Conservation (phyloP, 2,888 invertebrate species). For the Tachina lurida region DNA sequence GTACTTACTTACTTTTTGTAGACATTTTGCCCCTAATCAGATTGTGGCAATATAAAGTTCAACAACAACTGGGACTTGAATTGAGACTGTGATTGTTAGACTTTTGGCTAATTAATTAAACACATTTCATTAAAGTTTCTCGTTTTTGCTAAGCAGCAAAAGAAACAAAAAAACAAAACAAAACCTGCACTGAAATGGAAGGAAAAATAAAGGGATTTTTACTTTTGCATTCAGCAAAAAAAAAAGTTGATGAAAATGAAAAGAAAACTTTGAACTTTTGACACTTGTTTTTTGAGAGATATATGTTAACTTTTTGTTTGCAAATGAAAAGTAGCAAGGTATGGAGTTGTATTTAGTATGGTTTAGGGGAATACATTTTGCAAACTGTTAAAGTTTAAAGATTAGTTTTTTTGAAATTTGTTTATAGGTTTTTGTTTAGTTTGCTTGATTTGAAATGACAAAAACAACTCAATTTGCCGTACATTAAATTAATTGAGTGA, state of each 20-base stretch:
- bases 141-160: conserved; percentile 16
- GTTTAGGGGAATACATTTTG: background rate
- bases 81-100: conserved; percentile 60
- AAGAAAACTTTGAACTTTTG: conserved; percentile 59
- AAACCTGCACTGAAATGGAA: background rate
- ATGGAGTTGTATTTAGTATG: background rate
- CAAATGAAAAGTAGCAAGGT: background rate
- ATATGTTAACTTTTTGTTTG: conserved; percentile 19
- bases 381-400: background rate
- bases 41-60: conserved; percentile 68
- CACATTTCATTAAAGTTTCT: conserved; percentile 69
- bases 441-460: too few species aligned
- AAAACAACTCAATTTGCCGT: too few species aligned
- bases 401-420: background rate
- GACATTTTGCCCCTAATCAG: conserved; percentile 66
- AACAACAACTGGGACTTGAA: conserved; percentile 64
- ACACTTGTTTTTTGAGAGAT: conserved; percentile 42
- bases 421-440: too few species aligned
- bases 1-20: conserved; percentile 33
- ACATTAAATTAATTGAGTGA: too few species aligned
- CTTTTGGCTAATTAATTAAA: conserved; percentile 74
- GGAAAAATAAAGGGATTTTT: conserved; percentile 6
- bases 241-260: conserved; percentile 37
- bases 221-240: background rate
- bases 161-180: background rate